Evolutionary conservation across 1,140 invertebrate genomes (phyloP).

Genomic region (Drosophila teissieri): DNA sequence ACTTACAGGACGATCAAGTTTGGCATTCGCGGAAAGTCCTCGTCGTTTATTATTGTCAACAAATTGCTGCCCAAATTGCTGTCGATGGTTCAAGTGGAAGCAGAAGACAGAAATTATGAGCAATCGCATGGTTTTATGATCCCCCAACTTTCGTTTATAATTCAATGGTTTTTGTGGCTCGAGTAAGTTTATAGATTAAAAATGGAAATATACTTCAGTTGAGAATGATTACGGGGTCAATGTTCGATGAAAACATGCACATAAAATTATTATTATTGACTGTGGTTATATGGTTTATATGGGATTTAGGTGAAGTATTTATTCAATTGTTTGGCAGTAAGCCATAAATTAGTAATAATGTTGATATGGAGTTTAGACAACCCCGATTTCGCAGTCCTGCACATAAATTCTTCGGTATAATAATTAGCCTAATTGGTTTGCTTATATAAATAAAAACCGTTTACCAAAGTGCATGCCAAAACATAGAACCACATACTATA

Average conservation of each 20-base stretch:
- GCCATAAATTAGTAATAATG: constrained; percentile 3
- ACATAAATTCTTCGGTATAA: constrained; percentile 25
- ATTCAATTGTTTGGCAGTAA: not conserved
- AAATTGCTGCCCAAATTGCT: constrained; percentile 90
- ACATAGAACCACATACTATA: constrained; percentile 22
- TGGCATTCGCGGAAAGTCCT: constrained; percentile 87
- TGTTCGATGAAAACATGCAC: constrained; percentile 56
- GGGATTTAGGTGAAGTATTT: constrained; percentile 13
- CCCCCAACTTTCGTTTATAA: constrained; percentile 49
- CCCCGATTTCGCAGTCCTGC: constrained; percentile 17
- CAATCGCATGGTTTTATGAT: constrained; percentile 53
- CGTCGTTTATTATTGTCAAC: constrained; percentile 87
- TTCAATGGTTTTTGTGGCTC: constrained; percentile 53
- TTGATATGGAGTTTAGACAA: not conserved
- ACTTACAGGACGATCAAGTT: constrained; percentile 89
- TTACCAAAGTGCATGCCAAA: constrained; percentile 34
- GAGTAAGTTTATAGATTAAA: constrained; percentile 48
- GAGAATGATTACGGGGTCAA: constrained; percentile 33
- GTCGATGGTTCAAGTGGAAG: constrained; percentile 54
- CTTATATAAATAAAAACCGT: not conserved
- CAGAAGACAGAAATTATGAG: constrained; percentile 60
- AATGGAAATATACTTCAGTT: constrained; percentile 44
- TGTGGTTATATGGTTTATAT: constrained; percentile 31
- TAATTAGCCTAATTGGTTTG: constrained; percentile 55
- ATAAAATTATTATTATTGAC: constrained; percentile 50